phyloP scores from a whole-genome alignment of 2,113 vertebrate species.

The Lagopus muta region DNA sequence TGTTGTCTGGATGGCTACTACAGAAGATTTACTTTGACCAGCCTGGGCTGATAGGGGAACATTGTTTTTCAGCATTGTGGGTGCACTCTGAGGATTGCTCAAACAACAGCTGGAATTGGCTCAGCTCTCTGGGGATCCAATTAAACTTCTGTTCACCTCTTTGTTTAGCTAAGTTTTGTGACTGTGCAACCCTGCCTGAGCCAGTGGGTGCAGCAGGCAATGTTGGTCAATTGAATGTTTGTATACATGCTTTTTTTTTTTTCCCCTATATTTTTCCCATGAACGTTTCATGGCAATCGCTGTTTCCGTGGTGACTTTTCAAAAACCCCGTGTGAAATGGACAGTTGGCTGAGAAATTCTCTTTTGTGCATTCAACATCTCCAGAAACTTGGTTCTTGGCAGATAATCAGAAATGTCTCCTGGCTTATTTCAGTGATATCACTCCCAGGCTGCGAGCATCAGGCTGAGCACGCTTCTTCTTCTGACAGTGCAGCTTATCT shows the following conservation, averaged over 20 bases:
- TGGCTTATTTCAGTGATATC: not conserved
- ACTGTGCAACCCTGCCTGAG: not conserved
- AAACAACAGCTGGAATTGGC: not conserved
- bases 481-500: not conserved
- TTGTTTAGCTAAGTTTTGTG: not conserved
- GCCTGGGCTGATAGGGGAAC: not conserved
- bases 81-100: not conserved
- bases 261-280: too few relatives aligned
- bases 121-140: not conserved
- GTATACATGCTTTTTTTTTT: not conserved
- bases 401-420: not conserved
- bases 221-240: not conserved
- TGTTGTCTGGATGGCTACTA: not conserved
- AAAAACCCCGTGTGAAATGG: too few relatives aligned
- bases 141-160: not conserved
- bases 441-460: not conserved
- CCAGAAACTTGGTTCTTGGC: not conserved
- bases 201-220: not conserved
- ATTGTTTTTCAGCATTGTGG: not conserved
- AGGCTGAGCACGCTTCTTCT: not conserved
- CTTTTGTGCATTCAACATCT: not conserved
- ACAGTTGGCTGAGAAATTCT: not conserved
- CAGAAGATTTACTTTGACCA: not conserved
- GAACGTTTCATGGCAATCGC: rapidly evolving
- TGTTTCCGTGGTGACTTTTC: not conserved